phyloP scores from a whole-genome alignment of 2,888 invertebrate species.

The Adela reaumurella region DNA sequence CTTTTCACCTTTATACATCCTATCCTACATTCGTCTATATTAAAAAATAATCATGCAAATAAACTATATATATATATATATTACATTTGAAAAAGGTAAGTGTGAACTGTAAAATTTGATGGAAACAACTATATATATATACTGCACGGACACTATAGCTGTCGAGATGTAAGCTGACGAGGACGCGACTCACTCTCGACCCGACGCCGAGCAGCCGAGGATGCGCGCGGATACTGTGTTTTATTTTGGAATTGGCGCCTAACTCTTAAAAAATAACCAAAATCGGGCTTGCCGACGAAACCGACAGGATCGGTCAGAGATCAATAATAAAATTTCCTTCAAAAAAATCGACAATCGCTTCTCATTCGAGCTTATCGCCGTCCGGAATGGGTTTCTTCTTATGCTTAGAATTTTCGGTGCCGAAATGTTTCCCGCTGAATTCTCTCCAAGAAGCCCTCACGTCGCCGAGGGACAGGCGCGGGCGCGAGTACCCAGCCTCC shows the following conservation, averaged over 20 bases:
- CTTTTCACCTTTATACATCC: too few species aligned
- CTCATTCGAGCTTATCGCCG: constrained; percentile 1
- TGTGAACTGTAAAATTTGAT: too few species aligned
- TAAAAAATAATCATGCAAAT: too few species aligned
- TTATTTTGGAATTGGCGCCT: background rate
- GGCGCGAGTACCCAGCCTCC: background rate
- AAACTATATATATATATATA: too few species aligned
- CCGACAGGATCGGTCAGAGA: background rate
- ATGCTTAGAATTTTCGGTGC: constrained; percentile 5
- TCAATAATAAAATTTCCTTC: background rate
- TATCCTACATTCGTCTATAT: too few species aligned
- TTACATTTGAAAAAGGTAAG: too few species aligned
- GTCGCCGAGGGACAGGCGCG: constrained; percentile 23
- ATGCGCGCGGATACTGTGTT: background rate
- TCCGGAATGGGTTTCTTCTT: constrained; percentile 3
- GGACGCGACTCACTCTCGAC: too few species aligned
- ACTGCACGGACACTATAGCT: too few species aligned
- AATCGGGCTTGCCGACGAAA: background rate
- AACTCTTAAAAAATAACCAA: background rate
- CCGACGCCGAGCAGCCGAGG: background rate
- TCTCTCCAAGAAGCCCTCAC: constrained; percentile 28
- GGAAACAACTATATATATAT: too few species aligned
- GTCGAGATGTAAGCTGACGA: too few species aligned
- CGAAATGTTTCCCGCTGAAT: constrained; percentile 26
- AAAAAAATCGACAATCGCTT: background rate